phyloP scores from a whole-genome alignment of 2,797 vertebrate genomes.

The Paratrypauchen microcephalus region DNA sequence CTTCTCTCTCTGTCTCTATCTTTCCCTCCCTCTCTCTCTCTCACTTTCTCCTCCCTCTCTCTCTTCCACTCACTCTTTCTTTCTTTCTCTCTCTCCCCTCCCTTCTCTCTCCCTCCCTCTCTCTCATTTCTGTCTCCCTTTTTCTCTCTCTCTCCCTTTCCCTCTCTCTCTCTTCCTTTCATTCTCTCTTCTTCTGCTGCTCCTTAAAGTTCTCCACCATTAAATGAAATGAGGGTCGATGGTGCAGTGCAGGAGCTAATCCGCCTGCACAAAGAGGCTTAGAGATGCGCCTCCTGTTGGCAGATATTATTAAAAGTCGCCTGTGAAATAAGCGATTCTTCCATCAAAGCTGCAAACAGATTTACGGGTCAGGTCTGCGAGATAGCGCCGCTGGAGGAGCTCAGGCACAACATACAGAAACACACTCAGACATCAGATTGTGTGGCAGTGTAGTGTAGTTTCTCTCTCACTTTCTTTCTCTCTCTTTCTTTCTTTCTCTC shows the following conservation, averaged over 20 bases:
- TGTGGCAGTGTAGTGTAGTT: not conserved
- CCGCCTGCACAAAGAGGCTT: constrained; percentile 77
- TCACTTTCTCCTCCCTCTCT: no score
- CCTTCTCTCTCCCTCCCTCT: no score
- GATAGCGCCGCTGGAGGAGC: constrained; percentile 46
- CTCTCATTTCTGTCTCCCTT: no score
- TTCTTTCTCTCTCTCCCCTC: no score
- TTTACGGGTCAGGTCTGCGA: constrained; percentile 49
- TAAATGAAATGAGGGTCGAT: constrained; percentile 83
- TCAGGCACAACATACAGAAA: constrained; percentile 16
- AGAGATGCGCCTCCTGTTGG: constrained; percentile 77
- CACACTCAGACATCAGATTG: constrained; percentile 5
- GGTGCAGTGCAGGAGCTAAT: constrained; percentile 79
- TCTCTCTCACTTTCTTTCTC: no score
- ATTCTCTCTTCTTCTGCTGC: constrained; percentile 43
- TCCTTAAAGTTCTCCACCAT: constrained; percentile 75
- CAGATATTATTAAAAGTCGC: constrained; percentile 79
- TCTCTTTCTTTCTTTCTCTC: no score
- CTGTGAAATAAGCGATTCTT: constrained; percentile 76
- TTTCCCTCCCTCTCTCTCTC: no score
- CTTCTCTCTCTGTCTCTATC: no score
- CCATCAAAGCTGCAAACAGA: constrained; percentile 67
- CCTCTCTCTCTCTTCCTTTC: no score
- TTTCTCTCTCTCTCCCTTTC: no score
- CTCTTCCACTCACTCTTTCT: no score